Evolutionary conservation across 1,140 invertebrate species (phyloP).

Genomic region (Drosophila obscura): DNA sequence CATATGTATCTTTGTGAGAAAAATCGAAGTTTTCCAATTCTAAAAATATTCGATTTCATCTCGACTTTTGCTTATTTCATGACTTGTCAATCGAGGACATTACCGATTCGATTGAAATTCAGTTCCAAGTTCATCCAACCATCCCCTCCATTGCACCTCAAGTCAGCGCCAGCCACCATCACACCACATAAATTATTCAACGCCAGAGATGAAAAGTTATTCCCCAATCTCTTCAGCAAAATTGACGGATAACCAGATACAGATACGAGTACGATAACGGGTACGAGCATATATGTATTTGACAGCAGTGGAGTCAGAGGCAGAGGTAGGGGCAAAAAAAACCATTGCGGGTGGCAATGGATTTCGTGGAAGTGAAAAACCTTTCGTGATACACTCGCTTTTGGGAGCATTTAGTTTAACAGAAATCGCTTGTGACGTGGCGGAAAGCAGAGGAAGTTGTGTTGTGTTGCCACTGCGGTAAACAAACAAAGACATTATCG

Average conservation of each 20-base stretch:
- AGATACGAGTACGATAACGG: neutral
- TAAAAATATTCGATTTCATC: neutral
- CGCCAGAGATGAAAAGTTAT: conserved; percentile 35
- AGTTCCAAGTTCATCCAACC: conserved; percentile 35
- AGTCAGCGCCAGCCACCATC: neutral
- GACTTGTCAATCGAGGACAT: conserved; percentile 37
- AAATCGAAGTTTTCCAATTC: neutral
- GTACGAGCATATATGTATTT: no score
- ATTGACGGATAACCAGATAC: conserved; percentile 25
- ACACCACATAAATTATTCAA: conserved; percentile 46
- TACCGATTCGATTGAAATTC: conserved; percentile 43
- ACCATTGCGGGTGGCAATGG: conserved; percentile 29
- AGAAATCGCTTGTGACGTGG: conserved; percentile 2
- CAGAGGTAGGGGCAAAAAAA: conserved; percentile 19
- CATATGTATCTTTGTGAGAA: neutral
- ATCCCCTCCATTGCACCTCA: conserved; percentile 18
- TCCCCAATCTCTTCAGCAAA: conserved; percentile 4
- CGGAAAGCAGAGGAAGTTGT: conserved; percentile 16
- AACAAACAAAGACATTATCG: conserved; percentile 38
- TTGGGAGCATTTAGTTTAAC: conserved; percentile 2
- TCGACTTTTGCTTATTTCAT: conserved; percentile 6
- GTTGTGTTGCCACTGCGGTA: neutral
- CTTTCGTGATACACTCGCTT: conserved; percentile 35
- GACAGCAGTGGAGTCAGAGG: conserved; percentile 11
- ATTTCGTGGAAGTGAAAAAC: conserved; percentile 25